Percentiles rank a stretch among this genome's conserved stretches.
Evolutionary conservation across 2,113 vertebrate genomes (phyloP).

Genomic region (Heterocephalus glaber): DNA sequence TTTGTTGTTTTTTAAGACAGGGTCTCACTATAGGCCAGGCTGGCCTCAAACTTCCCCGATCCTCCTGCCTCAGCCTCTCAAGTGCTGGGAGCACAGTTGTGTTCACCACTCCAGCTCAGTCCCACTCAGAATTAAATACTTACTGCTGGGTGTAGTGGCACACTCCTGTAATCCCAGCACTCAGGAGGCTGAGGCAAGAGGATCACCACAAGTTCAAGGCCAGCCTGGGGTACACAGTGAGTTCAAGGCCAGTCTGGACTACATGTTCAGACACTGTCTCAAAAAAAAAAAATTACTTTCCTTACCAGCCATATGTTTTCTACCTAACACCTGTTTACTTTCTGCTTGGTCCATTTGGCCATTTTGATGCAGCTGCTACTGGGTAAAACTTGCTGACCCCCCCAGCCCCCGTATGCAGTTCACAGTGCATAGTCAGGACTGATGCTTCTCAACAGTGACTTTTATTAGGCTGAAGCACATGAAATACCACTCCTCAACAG

Average conservation of each 20-base stretch:
- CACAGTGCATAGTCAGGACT: not conserved
- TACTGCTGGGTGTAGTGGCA: no score
- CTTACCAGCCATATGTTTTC: constrained; percentile 4
- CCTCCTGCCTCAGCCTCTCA: no score
- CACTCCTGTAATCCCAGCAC: no score
- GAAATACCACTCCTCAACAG: not conserved
- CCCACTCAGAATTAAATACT: no score
- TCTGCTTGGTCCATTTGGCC: not conserved
- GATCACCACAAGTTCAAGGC: not conserved
- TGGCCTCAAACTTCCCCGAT: no score
- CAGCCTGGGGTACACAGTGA: not conserved
- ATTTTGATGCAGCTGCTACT: not conserved
- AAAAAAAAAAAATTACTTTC: constrained; percentile 48
- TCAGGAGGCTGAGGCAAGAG: no score
- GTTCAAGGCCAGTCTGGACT: no score
- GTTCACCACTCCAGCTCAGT: no score
- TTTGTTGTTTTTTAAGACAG: no score
- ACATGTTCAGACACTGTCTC: no score
- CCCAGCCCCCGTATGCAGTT: not conserved
- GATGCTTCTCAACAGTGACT: not conserved
- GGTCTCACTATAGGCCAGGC: no score
- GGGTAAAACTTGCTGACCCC: not conserved
- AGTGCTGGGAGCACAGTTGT: no score
- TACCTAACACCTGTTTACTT: not conserved
- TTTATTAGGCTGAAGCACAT: not conserved